Evolutionary conservation across 2,113 vertebrate species (phyloP).

Genomic region (Echinops telfairi): DNA sequence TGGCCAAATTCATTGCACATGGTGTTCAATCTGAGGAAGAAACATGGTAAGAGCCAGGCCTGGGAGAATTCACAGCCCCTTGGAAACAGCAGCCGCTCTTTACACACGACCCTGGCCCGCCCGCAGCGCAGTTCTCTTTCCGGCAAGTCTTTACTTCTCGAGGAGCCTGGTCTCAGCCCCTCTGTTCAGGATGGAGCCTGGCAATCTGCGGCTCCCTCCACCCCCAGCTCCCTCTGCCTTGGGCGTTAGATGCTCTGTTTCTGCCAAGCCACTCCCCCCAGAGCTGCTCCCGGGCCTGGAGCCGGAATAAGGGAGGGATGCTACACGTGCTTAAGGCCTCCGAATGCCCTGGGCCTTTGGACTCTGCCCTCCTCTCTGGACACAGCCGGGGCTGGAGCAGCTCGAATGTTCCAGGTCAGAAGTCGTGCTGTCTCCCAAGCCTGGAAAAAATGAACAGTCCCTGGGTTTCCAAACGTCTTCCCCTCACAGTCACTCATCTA

Average conservation of each 20-base stretch:
- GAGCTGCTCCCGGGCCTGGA: not conserved
- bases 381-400: not conserved
- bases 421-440: conserved; percentile 16
- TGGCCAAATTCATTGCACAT: not conserved
- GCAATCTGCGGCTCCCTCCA: not conserved
- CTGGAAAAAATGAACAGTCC: conserved; percentile 36
- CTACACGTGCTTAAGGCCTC: not conserved
- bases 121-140: not conserved
- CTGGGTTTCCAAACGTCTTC: conserved; percentile 34
- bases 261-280: not conserved
- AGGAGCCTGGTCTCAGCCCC: not conserved
- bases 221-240: not conserved
- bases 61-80: not conserved
- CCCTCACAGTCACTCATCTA: not conserved
- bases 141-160: not conserved
- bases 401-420: conserved; percentile 52
- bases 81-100: not conserved
- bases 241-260: not conserved
- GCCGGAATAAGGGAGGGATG: not conserved
- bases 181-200: not conserved
- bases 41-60: not conserved
- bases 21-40: conserved; percentile 6
- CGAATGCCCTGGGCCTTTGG: not conserved
- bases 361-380: conserved; percentile 29
- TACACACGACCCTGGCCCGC: not conserved